Conservation (phyloP, 2,113 vertebrate genomes). For the Saccopteryx leptura region DNA sequence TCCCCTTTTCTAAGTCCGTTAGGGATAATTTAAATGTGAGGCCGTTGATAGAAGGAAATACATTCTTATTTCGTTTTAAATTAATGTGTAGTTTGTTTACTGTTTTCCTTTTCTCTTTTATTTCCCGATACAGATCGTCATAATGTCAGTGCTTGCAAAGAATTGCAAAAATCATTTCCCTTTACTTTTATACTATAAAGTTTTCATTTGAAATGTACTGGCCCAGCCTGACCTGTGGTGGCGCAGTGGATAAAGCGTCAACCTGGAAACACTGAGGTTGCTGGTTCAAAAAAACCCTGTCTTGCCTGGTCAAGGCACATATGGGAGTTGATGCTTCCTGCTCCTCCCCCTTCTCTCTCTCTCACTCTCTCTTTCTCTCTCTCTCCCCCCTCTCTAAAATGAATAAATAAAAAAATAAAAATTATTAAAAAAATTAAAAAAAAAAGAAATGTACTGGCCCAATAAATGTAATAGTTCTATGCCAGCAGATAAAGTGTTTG, state of each 20-base stretch:
- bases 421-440: no score
- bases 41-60: neutral
- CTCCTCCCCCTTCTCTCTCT: no score
- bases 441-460: neutral
- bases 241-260: no score
- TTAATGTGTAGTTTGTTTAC: neutral
- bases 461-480: slow-evolving; percentile 25
- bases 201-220: slow-evolving; percentile 57
- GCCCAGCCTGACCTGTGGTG: neutral
- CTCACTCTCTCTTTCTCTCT: no score
- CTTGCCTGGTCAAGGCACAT: no score
- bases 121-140: neutral
- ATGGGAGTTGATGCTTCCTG: no score
- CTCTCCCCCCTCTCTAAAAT: no score
- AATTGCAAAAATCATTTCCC: neutral
- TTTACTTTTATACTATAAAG: slow-evolving; percentile 5
- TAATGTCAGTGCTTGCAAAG: neutral
- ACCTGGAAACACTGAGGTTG: no score
- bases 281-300: no score
- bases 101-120: neutral
- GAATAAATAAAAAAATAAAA: no score
- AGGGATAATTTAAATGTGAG: neutral
- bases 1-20: neutral
- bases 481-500: slow-evolving; percentile 7
- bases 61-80: slow-evolving; percentile 27